Base-by-base conservation (phyloP, 2,888 invertebrate genomes). In the Pachydiplax longipennis region DNA sequence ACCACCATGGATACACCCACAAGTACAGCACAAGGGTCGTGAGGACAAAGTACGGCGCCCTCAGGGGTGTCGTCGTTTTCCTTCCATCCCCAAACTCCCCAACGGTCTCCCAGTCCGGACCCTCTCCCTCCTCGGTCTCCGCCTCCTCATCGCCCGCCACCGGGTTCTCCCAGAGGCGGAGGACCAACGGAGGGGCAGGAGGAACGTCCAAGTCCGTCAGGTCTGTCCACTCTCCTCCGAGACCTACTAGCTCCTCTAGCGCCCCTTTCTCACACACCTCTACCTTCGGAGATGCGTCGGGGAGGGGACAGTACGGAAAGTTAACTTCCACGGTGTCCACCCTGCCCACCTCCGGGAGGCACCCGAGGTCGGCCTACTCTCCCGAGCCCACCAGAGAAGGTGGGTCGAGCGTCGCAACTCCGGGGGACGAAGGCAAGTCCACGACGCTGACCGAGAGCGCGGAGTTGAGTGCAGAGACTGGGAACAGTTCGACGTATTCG, bases 31-130 rank as follows among this genome's bases (percentile, higher is more conserved):
- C 97, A 92, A 95, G 97, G 92, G 96, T 98, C 92, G 97, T 98
- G 92, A 96, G 96, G 93, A 99, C 98, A 92, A 97, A 98, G 94
- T 98, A 98, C 95, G 99, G 98, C 61, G 96, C 97, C 91, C 94
- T 99, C 93, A 96, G 98, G 83, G 99, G 98, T 91, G 96, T 98
- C 94, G 96, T 97, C 92, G 96, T 98, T 90, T 97, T 97, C 93
- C 96, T 97, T 4, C 92, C 96, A 90, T 65, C 91, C 97, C 94
- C 97, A 97, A 92, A 96, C 96, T 87, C 87, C 18, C 87, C 87
- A 22, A 37, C 87, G n/a, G 37, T 65, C 65, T 83, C 83, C 61
- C 83, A 83, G 83, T 65, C 61, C 61, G 35, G 37, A 13, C 37
- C 87, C 53, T 40, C 61, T n/a, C 6, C 87, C 13, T 58, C 87